These are phyloP conservation scores for Agelastica alni DNA, from an alignment of 2,888 invertebrate species.

Conservation along the genomic window DNA sequence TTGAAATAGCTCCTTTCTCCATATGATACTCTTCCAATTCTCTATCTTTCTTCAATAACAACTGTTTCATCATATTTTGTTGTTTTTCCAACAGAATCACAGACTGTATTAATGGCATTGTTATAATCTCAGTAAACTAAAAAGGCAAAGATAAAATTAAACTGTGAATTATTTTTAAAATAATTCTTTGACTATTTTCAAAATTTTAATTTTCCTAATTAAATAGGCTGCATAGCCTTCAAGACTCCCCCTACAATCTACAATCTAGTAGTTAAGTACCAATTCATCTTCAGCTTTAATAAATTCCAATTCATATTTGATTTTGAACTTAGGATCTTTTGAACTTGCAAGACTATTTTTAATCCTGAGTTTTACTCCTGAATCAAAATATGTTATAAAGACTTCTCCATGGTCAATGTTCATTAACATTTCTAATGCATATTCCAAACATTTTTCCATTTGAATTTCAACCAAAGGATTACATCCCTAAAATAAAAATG, in stretches of 20 bases:
- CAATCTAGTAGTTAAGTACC: too few species aligned
- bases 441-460: conserved; percentile 33
- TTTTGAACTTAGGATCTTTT: conserved; percentile 23
- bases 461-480: conserved; percentile 47
- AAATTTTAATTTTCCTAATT: too few species aligned
- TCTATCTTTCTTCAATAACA: conserved; percentile 60
- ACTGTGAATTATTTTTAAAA: too few species aligned
- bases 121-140: conserved; percentile 46
- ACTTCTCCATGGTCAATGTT: conserved; percentile 30
- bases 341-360: conserved; percentile 16
- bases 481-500: conserved; percentile 40
- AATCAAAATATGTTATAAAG: conserved; percentile 17
- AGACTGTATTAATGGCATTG: conserved; percentile 53
- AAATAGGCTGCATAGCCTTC: too few species aligned
- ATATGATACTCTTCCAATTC: conserved; percentile 62
- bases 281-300: conserved; percentile 27
- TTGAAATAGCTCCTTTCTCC: conserved; percentile 58
- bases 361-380: conserved; percentile 30
- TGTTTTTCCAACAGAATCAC: conserved; percentile 58
- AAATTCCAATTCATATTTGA: conserved; percentile 40
- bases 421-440: conserved; percentile 28
- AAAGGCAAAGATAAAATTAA: too few species aligned
- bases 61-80: conserved; percentile 54
- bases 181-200: too few species aligned
- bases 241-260: too few species aligned